Evolutionary conservation across 1,140 invertebrate species (phyloP).

Genomic region (Polypedilum pembai): DNA sequence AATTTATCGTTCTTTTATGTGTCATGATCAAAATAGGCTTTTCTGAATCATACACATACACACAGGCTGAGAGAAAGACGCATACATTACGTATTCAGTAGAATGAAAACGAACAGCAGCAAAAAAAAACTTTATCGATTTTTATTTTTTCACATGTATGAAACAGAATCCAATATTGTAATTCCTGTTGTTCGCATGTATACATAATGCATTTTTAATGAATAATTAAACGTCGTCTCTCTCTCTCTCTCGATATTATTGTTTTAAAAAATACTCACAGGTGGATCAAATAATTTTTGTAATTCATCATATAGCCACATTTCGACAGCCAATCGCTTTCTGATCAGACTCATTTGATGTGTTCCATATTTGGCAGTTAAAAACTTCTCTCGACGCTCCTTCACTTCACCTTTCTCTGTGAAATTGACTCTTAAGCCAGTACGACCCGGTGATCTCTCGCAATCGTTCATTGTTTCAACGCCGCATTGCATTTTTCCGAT

Average conservation of each 20-base stretch:
- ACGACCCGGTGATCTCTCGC: slow-evolving; percentile 65
- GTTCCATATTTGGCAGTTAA: slow-evolving; percentile 93
- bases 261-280: slow-evolving; percentile 50
- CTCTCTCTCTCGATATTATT: too few relatives aligned
- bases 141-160: too few relatives aligned
- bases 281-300: slow-evolving; percentile 76
- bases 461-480: slow-evolving; percentile 43
- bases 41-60: background rate
- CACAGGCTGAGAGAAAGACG: background rate
- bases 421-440: slow-evolving; percentile 79
- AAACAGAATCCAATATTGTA: too few relatives aligned
- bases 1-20: slow-evolving; percentile 14
- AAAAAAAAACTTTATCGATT: too few relatives aligned
- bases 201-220: too few relatives aligned
- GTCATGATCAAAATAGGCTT: background rate
- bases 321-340: slow-evolving; percentile 87
- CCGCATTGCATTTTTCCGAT: slow-evolving; percentile 41
- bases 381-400: slow-evolving; percentile 85
- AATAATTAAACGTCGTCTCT: too few relatives aligned
- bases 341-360: slow-evolving; percentile 93
- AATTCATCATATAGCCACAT: slow-evolving; percentile 97
- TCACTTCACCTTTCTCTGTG: slow-evolving; percentile 75
- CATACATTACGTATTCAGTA: too few relatives aligned
- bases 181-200: too few relatives aligned
- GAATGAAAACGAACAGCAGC: too few relatives aligned